Conservation (phyloP, 2,888 invertebrate species). For the Chaetoderma sp. region DNA sequence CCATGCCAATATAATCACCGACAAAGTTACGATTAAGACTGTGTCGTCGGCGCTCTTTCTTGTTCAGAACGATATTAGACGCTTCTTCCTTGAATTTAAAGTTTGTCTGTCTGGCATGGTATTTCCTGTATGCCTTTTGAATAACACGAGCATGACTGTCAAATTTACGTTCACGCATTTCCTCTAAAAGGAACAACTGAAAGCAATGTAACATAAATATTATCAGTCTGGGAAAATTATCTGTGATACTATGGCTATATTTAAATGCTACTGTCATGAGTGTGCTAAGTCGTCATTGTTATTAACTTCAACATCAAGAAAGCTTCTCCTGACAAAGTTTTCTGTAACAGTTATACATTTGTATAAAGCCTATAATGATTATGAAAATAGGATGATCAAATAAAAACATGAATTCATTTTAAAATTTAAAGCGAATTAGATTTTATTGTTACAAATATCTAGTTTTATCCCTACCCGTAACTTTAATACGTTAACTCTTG, state of each 20-base stretch:
- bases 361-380: no score
- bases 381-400: no score
- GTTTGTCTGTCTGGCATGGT: conserved; percentile 75
- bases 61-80: conserved; percentile 71
- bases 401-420: no score
- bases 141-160: conserved; percentile 77
- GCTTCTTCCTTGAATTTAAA: conserved; percentile 75
- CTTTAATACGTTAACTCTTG: no score
- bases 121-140: conserved; percentile 78
- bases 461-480: no score
- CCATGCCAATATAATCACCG: conserved; percentile 79
- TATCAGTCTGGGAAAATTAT: background rate
- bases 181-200: conserved; percentile 79
- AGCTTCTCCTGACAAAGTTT: no score
- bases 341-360: no score
- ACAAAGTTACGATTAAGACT: conserved; percentile 78
- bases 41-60: conserved; percentile 76
- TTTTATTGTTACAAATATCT: no score
- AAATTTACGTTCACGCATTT: conserved; percentile 77
- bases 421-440: no score
- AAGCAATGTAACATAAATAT: conserved; percentile 26
- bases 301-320: no score
- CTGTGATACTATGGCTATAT: no score
- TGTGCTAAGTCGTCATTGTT: background rate
- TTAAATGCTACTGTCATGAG: background rate